A percentile compares a stretch with the other conserved stretches of the same genome.
Conservation (phyloP, 2,888 invertebrate species). For the Lasioglossum morio region DNA sequence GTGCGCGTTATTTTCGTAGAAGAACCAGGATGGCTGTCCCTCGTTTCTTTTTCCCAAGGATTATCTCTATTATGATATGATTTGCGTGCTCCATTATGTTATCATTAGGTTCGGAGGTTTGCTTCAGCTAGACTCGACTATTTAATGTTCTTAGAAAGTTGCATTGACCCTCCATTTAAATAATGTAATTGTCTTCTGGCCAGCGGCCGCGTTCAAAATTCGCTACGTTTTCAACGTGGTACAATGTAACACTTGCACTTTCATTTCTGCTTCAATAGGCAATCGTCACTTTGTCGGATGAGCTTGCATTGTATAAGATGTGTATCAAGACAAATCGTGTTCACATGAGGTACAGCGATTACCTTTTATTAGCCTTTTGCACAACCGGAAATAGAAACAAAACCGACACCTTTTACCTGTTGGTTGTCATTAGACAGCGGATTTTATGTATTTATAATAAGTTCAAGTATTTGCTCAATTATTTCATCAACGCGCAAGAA, state of each 20-base stretch:
- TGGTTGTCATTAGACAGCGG: not conserved
- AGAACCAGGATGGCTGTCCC: not conserved
- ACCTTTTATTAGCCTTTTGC: conserved; percentile 42
- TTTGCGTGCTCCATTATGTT: conserved; percentile 40
- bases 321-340: conserved; percentile 45
- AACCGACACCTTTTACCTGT: conserved; percentile 17
- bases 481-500: too few relatives aligned
- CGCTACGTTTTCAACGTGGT: conserved; percentile 22
- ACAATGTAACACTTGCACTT: not conserved
- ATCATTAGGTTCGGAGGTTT: conserved; percentile 27
- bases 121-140: conserved; percentile 40
- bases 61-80: conserved; percentile 39
- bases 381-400: conserved; percentile 24
- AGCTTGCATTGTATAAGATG: conserved; percentile 20
- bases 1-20: not conserved
- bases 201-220: conserved; percentile 16
- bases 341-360: conserved; percentile 34
- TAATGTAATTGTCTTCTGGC: conserved; percentile 14
- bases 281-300: conserved; percentile 16
- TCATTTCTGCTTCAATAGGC: conserved; percentile 17
- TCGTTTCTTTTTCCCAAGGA: not conserved
- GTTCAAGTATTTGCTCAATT: not conserved
- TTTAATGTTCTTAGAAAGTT: conserved; percentile 53
- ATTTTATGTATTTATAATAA: not conserved
- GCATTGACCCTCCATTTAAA: conserved; percentile 38